These are phyloP conservation scores for Rhaphigaster nebulosa DNA, from an alignment of 2,888 invertebrate species.

Conservation along the genomic window DNA sequence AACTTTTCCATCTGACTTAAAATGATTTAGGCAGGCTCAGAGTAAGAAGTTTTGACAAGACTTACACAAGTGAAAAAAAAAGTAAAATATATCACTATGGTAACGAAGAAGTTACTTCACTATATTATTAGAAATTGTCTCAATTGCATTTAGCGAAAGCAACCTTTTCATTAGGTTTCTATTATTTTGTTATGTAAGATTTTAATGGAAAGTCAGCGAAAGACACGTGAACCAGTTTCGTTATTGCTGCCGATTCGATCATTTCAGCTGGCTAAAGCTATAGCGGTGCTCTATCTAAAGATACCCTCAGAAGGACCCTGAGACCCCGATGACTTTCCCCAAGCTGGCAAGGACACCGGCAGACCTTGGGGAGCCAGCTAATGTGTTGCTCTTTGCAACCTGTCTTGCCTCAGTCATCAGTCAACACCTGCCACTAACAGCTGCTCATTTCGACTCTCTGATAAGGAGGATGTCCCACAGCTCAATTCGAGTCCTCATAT, in stretches of 20 bases:
- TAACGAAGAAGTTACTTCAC: no score
- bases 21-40: no score
- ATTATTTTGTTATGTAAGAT: not conserved
- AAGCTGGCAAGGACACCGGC: not conserved
- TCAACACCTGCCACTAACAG: not conserved
- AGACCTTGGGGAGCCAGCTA: not conserved
- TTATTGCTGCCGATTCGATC: not conserved
- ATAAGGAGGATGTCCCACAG: not conserved
- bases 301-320: not conserved
- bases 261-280: not conserved
- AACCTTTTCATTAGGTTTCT: not conserved
- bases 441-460: not conserved
- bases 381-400: constrained; percentile 15
- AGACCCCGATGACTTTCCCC: constrained; percentile 30
- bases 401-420: not conserved
- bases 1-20: no score
- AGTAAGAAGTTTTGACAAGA: no score
- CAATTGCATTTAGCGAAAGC: no score
- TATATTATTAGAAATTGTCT: no score
- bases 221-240: not conserved
- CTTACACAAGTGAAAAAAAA: no score
- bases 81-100: no score
- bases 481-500: not conserved
- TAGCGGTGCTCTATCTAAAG: not conserved
- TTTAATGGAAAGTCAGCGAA: not conserved